phyloP scores from a whole-genome alignment of 2,888 invertebrate genomes.

The Melikaiella ostensackeni region DNA sequence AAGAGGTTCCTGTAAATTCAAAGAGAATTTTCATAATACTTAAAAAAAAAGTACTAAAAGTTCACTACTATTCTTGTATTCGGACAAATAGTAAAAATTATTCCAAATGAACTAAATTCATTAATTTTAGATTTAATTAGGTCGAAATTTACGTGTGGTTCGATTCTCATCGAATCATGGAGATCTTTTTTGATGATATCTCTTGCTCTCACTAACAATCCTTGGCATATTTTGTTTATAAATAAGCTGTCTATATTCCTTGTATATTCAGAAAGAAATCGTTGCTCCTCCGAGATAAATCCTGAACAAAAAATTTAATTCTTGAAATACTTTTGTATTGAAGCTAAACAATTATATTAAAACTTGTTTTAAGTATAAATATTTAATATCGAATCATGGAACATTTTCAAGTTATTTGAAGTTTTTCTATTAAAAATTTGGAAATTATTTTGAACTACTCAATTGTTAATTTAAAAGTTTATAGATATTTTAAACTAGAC shows the following conservation, averaged over 20 bases:
- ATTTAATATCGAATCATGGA: too few relatives aligned
- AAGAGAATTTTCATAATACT: not conserved
- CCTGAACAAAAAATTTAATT: slow-evolving; percentile 64
- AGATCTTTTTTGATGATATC: slow-evolving; percentile 89
- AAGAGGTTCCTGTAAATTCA: slow-evolving; percentile 51
- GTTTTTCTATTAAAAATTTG: too few relatives aligned
- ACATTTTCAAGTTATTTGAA: too few relatives aligned
- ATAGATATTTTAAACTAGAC: too few relatives aligned
- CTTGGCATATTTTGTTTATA: slow-evolving; percentile 86
- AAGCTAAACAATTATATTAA: too few relatives aligned
- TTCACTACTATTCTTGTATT: not conserved
- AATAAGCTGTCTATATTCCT: slow-evolving; percentile 87
- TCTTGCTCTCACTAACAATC: slow-evolving; percentile 84
- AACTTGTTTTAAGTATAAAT: too few relatives aligned
- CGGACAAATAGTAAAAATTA: not conserved
- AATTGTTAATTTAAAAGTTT: too few relatives aligned
- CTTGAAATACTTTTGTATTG: not conserved
- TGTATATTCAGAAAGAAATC: slow-evolving; percentile 84
- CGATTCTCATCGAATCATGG: slow-evolving; percentile 82
- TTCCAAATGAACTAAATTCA: slow-evolving; percentile 24
- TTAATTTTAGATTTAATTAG: not conserved
- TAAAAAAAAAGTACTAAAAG: slow-evolving; percentile 25
- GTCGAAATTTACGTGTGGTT: slow-evolving; percentile 71
- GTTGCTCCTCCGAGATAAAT: slow-evolving; percentile 80
- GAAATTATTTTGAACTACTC: too few relatives aligned